Evolutionary conservation across 2,113 vertebrate genomes (phyloP).

Genomic region (Petromus typicus): DNA sequence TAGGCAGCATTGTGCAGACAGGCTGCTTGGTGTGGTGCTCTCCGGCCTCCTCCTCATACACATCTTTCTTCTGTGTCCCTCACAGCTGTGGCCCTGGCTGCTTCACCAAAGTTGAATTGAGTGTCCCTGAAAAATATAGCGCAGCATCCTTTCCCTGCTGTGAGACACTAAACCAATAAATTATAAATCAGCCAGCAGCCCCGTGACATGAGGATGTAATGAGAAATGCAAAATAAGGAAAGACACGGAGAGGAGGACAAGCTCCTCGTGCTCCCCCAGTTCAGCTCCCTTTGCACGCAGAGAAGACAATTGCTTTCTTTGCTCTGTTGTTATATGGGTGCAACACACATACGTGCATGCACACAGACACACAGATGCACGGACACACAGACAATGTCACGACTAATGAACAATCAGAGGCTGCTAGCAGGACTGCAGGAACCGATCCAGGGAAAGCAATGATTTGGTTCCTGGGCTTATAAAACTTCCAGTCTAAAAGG

Average conservation of each 20-base stretch:
- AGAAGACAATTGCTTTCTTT: constrained; percentile 74
- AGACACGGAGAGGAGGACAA: constrained; percentile 69
- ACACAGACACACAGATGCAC: neutral
- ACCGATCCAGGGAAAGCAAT: constrained; percentile 52
- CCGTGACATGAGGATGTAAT: constrained; percentile 82
- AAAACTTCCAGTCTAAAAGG: constrained; percentile 1
- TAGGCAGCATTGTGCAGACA: neutral
- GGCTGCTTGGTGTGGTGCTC: neutral
- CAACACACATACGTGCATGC: neutral
- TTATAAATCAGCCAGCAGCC: constrained; percentile 83
- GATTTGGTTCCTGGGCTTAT: constrained; percentile 42
- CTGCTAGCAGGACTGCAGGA: constrained; percentile 12
- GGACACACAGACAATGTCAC: neutral
- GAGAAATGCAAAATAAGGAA: constrained; percentile 84
- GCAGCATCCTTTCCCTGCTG: constrained; percentile 80
- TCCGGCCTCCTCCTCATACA: neutral
- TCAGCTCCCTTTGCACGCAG: constrained; percentile 56
- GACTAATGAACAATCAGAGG: constrained; percentile 16
- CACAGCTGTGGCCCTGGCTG: constrained; percentile 79
- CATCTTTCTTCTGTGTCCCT: constrained; percentile 63
- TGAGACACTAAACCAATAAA: constrained; percentile 84
- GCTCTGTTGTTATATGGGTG: constrained; percentile 36
- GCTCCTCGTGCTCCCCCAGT: constrained; percentile 58
- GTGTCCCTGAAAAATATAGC: constrained; percentile 82
- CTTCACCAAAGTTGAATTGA: constrained; percentile 81